phyloP scores from a whole-genome alignment of 2,888 invertebrate genomes.

The Dicyrtoma fusca region DNA sequence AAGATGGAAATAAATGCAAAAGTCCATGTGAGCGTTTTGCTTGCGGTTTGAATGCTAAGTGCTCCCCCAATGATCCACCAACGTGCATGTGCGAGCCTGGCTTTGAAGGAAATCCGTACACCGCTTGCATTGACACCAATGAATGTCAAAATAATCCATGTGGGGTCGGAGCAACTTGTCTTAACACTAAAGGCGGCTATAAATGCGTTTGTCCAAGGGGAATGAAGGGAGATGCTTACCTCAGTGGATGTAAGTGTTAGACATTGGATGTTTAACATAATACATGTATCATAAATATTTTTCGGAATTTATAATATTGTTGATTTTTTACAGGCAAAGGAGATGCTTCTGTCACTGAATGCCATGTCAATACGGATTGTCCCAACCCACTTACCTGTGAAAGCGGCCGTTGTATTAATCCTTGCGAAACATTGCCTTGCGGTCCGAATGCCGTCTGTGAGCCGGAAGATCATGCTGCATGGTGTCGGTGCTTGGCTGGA shows the following conservation, averaged over 20 bases:
- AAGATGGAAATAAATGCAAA: slow-evolving; percentile 83
- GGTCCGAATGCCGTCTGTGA: slow-evolving; percentile 85
- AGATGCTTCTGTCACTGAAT: slow-evolving; percentile 20
- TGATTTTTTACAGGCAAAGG: slow-evolving; percentile 36
- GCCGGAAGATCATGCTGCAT: slow-evolving; percentile 80
- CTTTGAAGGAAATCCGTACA: slow-evolving; percentile 83
- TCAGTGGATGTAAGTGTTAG: slow-evolving; percentile 78
- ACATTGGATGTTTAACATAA: not conserved
- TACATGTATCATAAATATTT: slow-evolving; percentile 5
- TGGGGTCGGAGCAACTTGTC: slow-evolving; percentile 83
- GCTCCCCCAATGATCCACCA: slow-evolving; percentile 85
- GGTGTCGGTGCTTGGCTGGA: slow-evolving; percentile 85
- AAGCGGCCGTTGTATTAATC: slow-evolving; percentile 77
- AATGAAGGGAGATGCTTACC: slow-evolving; percentile 82
- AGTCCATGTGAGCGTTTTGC: slow-evolving; percentile 88
- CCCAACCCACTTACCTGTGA: slow-evolving; percentile 72
- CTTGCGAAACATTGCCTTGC: slow-evolving; percentile 73
- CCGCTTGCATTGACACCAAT: slow-evolving; percentile 75
- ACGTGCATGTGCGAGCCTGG: slow-evolving; percentile 86
- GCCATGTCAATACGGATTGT: slow-evolving; percentile 70
- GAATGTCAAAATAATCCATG: slow-evolving; percentile 81
- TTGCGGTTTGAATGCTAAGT: slow-evolving; percentile 87
- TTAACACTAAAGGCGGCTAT: slow-evolving; percentile 83
- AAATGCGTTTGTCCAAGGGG: slow-evolving; percentile 83
- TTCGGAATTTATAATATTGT: not conserved